Percentiles rank a stretch among this genome's conserved stretches.
Evolutionary conservation across 2,113 vertebrate genomes (phyloP).

Genomic region (Eulemur macaco): DNA sequence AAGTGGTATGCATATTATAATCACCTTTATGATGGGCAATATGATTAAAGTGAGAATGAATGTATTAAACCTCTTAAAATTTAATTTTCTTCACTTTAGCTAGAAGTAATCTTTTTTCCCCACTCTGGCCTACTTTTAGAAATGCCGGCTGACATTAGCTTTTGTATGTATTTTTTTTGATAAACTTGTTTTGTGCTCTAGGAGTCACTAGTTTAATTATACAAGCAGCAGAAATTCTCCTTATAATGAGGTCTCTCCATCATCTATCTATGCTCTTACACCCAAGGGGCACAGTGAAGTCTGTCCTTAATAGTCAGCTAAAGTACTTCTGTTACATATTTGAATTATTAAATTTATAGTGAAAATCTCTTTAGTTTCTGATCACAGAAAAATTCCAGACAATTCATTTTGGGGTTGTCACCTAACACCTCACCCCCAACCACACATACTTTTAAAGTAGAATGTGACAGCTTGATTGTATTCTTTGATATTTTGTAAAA

Average conservation of each 20-base stretch:
- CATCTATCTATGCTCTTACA: neutral
- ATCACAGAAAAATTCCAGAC: neutral
- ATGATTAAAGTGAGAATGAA: slow-evolving; percentile 75
- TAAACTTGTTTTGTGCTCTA: slow-evolving; percentile 73
- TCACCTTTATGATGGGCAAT: slow-evolving; percentile 72
- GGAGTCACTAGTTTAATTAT: slow-evolving; percentile 52
- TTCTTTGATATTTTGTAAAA: slow-evolving; percentile 9
- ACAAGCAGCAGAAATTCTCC: slow-evolving; percentile 42
- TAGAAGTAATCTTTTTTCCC: slow-evolving; percentile 70
- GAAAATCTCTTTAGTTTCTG: slow-evolving; percentile 49
- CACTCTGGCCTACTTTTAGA: slow-evolving; percentile 70
- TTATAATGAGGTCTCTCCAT: neutral
- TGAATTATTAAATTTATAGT: slow-evolving; percentile 36
- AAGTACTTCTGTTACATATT: neutral
- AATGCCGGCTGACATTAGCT: slow-evolving; percentile 69
- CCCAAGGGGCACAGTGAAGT: neutral
- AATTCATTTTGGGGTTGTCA: neutral
- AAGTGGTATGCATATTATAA: slow-evolving; percentile 2
- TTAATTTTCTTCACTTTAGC: slow-evolving; percentile 77
- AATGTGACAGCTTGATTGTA: neutral
- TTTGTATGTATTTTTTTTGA: slow-evolving; percentile 68
- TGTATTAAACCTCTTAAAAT: slow-evolving; percentile 73
- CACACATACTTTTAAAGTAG: neutral
- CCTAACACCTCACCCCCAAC: neutral
- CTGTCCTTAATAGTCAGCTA: neutral